A percentile compares a stretch with the other conserved stretches of the same genome.
These are phyloP conservation scores for Drosophila chauvacae DNA, from an alignment of 1,140 invertebrate species.

Conservation along the genomic window DNA sequence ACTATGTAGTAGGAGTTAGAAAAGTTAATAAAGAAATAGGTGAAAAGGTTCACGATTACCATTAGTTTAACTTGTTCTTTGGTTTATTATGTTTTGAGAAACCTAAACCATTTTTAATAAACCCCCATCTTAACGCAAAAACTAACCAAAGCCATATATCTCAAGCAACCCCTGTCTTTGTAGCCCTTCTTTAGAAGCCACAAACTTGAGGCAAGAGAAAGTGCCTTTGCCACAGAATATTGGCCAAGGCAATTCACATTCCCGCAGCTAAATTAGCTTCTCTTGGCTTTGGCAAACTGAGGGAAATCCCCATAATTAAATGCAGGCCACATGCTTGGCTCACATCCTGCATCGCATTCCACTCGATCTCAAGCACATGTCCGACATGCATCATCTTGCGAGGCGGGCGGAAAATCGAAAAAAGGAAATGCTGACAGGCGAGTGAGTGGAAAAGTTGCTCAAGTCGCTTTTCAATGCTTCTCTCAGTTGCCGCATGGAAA, in stretches of 20 bases:
- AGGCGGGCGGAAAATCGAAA: constrained; percentile 23
- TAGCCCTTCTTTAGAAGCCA: constrained; percentile 5
- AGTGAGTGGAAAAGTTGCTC: constrained; percentile 61
- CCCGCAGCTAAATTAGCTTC: constrained; percentile 38
- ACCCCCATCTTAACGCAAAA: not conserved
- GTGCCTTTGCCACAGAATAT: constrained; percentile 30
- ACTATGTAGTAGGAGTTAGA: not conserved
- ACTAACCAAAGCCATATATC: not conserved
- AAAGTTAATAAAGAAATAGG: not conserved
- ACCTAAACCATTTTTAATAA: not conserved
- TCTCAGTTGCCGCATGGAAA: constrained; percentile 74
- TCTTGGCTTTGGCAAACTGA: constrained; percentile 1
- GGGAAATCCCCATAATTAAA: constrained; percentile 48
- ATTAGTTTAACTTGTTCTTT: no score
- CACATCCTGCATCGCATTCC: constrained; percentile 15
- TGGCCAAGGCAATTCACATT: constrained; percentile 32
- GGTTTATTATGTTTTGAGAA: not conserved
- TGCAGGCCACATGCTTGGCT: constrained; percentile 49
- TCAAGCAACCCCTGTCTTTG: not conserved
- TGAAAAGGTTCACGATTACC: not conserved
- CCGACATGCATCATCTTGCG: constrained; percentile 41
- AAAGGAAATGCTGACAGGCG: constrained; percentile 38
- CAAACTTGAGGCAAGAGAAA: constrained; percentile 22
- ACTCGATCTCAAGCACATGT: constrained; percentile 42
- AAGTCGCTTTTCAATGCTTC: constrained; percentile 71